Percentiles rank a stretch among this genome's conserved stretches.
Evolutionary conservation across 1,140 invertebrate species (phyloP).

Genomic region (Lordiphosa clarofinis): DNA sequence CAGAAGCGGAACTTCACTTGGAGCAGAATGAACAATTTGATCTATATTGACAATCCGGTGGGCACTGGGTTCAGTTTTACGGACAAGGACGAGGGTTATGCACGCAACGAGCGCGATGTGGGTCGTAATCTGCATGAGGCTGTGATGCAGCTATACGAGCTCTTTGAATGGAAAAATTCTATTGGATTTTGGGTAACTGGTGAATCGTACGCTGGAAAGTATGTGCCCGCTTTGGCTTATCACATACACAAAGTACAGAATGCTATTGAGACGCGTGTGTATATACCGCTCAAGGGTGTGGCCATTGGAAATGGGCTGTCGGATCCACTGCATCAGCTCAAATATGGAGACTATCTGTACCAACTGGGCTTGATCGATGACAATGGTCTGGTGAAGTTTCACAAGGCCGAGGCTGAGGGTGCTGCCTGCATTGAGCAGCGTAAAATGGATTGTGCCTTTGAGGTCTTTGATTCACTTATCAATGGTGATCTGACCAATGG

Average conservation of each 20-base stretch:
- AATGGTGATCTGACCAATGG: constrained; percentile 85
- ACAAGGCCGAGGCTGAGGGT: constrained; percentile 82
- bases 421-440: constrained; percentile 82
- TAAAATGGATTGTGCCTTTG: constrained; percentile 84
- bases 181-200: constrained; percentile 90
- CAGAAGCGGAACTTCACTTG: constrained; percentile 86
- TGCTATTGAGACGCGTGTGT: constrained; percentile 81
- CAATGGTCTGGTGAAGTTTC: constrained; percentile 83
- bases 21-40: constrained; percentile 86
- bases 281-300: constrained; percentile 85
- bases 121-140: constrained; percentile 85
- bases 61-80: constrained; percentile 90
- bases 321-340: constrained; percentile 89
- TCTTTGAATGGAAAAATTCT: constrained; percentile 85
- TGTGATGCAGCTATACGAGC: constrained; percentile 86
- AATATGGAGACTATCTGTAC: constrained; percentile 91
- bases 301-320: constrained; percentile 92
- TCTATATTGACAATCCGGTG: constrained; percentile 94
- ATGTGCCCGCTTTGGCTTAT: constrained; percentile 89
- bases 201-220: constrained; percentile 93
- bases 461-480: constrained; percentile 86
- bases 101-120: constrained; percentile 84
- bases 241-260: constrained; percentile 85
- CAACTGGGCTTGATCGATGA: constrained; percentile 89
- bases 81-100: constrained; percentile 83